Evolutionary conservation across 1,140 invertebrate genomes (phyloP).

Genomic region (Stratiolaelaps scimitus): DNA sequence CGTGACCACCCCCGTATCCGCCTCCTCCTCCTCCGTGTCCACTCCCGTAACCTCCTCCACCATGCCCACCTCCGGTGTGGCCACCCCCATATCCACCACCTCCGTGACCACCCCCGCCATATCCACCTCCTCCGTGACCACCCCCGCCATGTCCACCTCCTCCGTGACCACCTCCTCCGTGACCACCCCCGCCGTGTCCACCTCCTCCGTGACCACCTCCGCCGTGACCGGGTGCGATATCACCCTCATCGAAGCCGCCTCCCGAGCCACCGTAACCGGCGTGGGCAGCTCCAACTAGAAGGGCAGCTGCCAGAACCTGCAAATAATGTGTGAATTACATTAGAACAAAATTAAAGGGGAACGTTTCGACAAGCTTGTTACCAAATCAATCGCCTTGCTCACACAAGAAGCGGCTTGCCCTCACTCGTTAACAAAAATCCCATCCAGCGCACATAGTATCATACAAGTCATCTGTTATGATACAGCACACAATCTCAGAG

Average conservation of each 20-base stretch:
- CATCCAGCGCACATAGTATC: too few relatives aligned
- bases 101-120: constrained; percentile 16
- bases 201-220: constrained; percentile 29
- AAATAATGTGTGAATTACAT: too few relatives aligned
- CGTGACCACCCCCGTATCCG: constrained; percentile 29
- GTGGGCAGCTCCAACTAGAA: too few relatives aligned
- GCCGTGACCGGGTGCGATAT: constrained; percentile 18
- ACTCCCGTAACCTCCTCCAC: constrained; percentile 12
- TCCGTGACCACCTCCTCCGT: constrained; percentile 24
- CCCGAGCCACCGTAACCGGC: not conserved
- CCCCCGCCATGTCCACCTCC: constrained; percentile 30
- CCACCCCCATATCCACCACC: constrained; percentile 29
- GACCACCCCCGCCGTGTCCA: constrained; percentile 28
- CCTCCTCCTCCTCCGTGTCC: constrained; percentile 31
- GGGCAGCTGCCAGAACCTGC: too few relatives aligned
- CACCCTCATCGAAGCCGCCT: constrained; percentile 32
- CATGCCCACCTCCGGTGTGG: constrained; percentile 19
- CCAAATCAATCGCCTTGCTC: too few relatives aligned
- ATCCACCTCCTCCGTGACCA: constrained; percentile 31
- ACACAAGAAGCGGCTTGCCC: too few relatives aligned
- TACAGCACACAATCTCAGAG: too few relatives aligned
- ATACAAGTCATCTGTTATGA: too few relatives aligned
- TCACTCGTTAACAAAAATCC: too few relatives aligned
- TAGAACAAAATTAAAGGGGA: too few relatives aligned
- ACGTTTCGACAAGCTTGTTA: too few relatives aligned